Evolutionary conservation across 64 coral and sea anemone genomes (phyloP), one percentile per base, ranked within the genome.

Genomic region (Platygyra sinensis): DNA sequence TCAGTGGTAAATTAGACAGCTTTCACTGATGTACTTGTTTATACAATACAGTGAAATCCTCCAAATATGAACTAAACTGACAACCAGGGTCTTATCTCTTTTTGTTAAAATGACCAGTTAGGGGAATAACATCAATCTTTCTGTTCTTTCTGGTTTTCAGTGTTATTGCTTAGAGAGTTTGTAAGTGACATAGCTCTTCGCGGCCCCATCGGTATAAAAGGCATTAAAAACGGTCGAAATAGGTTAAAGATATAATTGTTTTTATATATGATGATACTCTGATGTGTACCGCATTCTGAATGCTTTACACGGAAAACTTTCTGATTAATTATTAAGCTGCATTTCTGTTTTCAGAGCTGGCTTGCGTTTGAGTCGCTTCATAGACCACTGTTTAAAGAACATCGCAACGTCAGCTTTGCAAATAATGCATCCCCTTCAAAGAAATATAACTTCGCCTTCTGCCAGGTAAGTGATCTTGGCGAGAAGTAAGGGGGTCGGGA

Each of bases 311-410:
- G 33, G 33, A 36, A 36, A 36, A 1, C 33, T 36, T 36, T 36
- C 33, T 36, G 33, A 36, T 36, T 36, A 36, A 36, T 59, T 13
- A 24, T 79, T 29, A 60, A 5, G 16, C 5, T 80, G 8, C 10
- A n/a, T 60, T 22, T 54, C 16, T 73, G 38, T 0, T 38, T 86
- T 7, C 63, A 96, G 94, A 88, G 86, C 67, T 96, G 94, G 94
- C 24, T 96, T 72, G 94, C 90, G 28, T 96, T 96, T 73, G 79
- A 92, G 10, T 25, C 29, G 0, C 80, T 96, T 19, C 61, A 96
- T 13, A 80, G 85, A 31, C 94, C 94, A 9, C 38, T 96, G 49
- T 92, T 96, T 64, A 49, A 75, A 62, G 81, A 94, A 29, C 88
- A 94, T 28, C 77, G 83, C 20, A 24, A 62, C 16, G 62, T 83